These are phyloP conservation scores for Drosophila hamatofila DNA, from an alignment of 2,888 invertebrate species.

Conservation along the genomic window DNA sequence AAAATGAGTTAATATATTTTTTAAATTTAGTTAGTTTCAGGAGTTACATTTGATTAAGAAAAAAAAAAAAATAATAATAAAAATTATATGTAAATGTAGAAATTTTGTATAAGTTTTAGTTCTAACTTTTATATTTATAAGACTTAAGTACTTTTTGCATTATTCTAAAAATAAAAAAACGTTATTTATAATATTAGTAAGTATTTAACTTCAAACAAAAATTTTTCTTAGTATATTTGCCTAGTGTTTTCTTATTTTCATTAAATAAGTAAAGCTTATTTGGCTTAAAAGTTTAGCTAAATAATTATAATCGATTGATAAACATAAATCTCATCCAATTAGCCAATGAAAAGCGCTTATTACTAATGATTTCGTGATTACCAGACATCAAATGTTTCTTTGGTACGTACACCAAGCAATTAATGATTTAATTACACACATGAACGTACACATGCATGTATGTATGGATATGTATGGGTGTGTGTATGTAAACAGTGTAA, in stretches of 20 bases:
- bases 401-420: neutral
- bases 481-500: neutral
- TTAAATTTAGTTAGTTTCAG: too few relatives aligned
- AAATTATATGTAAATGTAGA: too few relatives aligned
- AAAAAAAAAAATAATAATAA: too few relatives aligned
- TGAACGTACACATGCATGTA: neutral
- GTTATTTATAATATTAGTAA: too few relatives aligned
- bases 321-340: neutral
- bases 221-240: neutral
- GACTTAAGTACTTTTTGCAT: too few relatives aligned
- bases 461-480: neutral
- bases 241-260: neutral
- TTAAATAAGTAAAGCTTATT: neutral
- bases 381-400: slow-evolving; percentile 5
- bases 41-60: too few relatives aligned
- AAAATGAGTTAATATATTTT: neutral
- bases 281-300: neutral
- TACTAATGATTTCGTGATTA: neutral
- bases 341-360: slow-evolving; percentile 2
- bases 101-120: too few relatives aligned
- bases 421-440: neutral
- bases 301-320: neutral
- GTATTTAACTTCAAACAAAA: neutral
- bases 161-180: too few relatives aligned
- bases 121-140: too few relatives aligned